Conservation (phyloP, 2,113 vertebrate genomes). For the Nibea albiflora region DNA sequence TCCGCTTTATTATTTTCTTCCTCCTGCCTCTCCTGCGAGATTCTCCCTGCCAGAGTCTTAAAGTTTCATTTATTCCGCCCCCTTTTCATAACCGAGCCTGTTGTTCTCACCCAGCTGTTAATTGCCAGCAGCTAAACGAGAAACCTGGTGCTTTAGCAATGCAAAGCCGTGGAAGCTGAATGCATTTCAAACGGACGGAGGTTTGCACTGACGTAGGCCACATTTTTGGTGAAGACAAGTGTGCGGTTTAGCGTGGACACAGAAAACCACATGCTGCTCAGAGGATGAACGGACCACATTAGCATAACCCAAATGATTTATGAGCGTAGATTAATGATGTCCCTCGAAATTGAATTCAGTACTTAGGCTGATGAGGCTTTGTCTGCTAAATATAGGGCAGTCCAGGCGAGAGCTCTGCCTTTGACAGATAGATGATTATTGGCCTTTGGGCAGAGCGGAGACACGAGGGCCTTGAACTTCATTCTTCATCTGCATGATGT, state of each 20-base stretch:
- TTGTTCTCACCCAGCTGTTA: conserved; percentile 53
- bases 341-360: conserved; percentile 74
- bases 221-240: conserved; percentile 8
- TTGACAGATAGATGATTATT: conserved; percentile 60
- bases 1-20: conserved; percentile 33
- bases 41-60: conserved; percentile 7
- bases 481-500: not conserved
- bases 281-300: conserved; percentile 45
- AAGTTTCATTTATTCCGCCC: conserved; percentile 1
- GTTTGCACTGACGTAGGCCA: not conserved
- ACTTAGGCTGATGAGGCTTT: conserved; percentile 78
- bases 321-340: conserved; percentile 74
- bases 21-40: conserved; percentile 8
- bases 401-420: conserved; percentile 45
- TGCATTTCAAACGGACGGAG: not conserved
- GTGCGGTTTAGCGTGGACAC: not conserved
- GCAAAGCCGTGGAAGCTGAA: conserved; percentile 22
- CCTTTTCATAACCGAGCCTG: not conserved
- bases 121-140: conserved; percentile 43
- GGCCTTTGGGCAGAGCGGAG: conserved; percentile 54
- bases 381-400: conserved; percentile 76
- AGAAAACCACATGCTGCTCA: conserved; percentile 26
- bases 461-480: conserved; percentile 12
- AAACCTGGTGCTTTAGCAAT: conserved; percentile 30
- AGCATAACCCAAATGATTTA: conserved; percentile 65